Evolutionary conservation across 2,888 invertebrate genomes (phyloP), one percentile per base, ranked within the genome.

Genomic region (Drosophila setosimentum): DNA sequence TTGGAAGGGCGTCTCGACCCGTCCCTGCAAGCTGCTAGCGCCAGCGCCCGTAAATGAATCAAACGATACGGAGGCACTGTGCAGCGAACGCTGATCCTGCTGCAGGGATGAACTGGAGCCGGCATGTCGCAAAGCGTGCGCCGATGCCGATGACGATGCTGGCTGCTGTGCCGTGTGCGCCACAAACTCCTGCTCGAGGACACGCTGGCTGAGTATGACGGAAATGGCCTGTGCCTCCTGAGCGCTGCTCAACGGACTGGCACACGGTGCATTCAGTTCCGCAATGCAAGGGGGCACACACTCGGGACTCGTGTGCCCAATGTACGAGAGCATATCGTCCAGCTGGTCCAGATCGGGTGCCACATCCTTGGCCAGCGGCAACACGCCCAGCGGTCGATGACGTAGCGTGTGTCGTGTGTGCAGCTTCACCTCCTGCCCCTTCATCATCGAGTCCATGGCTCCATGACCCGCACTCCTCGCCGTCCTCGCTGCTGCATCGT

Each of bases 291-390:
- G 94, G 68, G 95, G 94, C 53, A 96, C 93, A 91, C 98, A 97
- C 92, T 99, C 99, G 0, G 98, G 97, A 86, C 98, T 98, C 2
- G 98, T 97, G 92, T 97, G 95, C 0, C 98, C 98, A 89, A 99
- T 96, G 93, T 98, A 98, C 84, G 97, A 96, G 68, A 99, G 94
- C 94, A 98, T 98, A 94, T 98, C 98, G 93, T 98, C 97, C 66
- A 99, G 93, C 92, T 98, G 98, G 93, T 99, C 98, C 93, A 97
- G 95, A 92, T 97, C 97, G 0, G 97, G 96, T 0, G 97, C 97
- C 42, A 96, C 95, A 90, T 97, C 97, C 73, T 96, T 96, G 77
- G 96, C 95, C 72, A 96, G 95, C 0, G 98, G 98, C 71, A 98
- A 93, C 68, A 97, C 94, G 73, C 96, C 95, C 0, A 96, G 95